Evolutionary conservation across 2,113 vertebrate species (phyloP).

Genomic region (Bos taurus): ARS-UCD2.0 NC_037337.1:13625001-13625500

Average conservation of each 20-base stretch:
- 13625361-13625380: not conserved
- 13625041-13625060: not conserved
- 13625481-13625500: not conserved
- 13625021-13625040: not conserved
- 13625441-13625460: not conserved
- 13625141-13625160: not conserved
- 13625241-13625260: slow-evolving; percentile 20
- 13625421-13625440: not conserved
- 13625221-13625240: slow-evolving; percentile 32
- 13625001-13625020: not conserved
- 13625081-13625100: not conserved
- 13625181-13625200: not conserved
- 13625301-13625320: slow-evolving; percentile 18
- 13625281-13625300: not conserved
- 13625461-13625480: not conserved
- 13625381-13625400: not conserved
- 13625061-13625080: not conserved
- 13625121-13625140: not conserved
- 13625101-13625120: not conserved
- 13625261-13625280: slow-evolving; percentile 29
- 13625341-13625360: slow-evolving; percentile 7
- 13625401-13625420: not conserved
- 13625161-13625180: not conserved
- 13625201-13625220: not conserved
- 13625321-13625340: slow-evolving; percentile 7